Evolutionary conservation across 2,113 vertebrate genomes (phyloP), one percentile per base, ranked within the genome.

Genomic region (Columba janthina): DNA sequence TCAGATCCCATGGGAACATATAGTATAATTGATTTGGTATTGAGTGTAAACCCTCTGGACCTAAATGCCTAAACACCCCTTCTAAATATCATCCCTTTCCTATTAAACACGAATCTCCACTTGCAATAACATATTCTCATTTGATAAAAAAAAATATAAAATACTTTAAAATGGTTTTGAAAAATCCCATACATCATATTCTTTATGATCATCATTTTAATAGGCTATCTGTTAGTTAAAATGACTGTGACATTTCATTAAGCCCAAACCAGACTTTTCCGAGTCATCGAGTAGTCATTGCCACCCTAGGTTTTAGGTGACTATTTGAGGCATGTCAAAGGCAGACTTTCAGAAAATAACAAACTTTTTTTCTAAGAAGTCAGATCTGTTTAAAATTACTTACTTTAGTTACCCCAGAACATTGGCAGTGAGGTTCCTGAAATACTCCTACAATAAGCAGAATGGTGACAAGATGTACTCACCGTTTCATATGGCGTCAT

Each of bases 21-120:
- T 22, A 42, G 10, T 62, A 16, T 58, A 51, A 54, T 46, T 69
- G 13, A 56, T 57, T 48, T 64, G 16, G 50, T n/a, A 12, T 6
- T 1, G 2, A 50, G 1, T 13, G 7, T 80, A 38, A 89, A 60
- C 44, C 3, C 1, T 54, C 34, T 36, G 32, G 42, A 64, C n/a
- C 2, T 2, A 83, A 78, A 92, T 29, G 25, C 67, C 65, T 62
- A 22, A 0, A 0, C 6, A 21, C 6, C 31, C 31, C 21, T 92
- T 81, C 25, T 32, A 31, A 15, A 20, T 62, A 71, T 50, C 10
- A 67, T 71, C 88, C 34, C 16, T 83, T 85, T 72, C 26, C 8
- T 72, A 10, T 50, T 85, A 56, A 78, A 82, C 44, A 46, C 10
- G 44, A 15, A 60, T 60, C 5, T 67, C 34, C 28, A 32, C 3